phyloP scores from a whole-genome alignment of 2,797 vertebrate genomes.

The Pteropus rufus region DNA sequence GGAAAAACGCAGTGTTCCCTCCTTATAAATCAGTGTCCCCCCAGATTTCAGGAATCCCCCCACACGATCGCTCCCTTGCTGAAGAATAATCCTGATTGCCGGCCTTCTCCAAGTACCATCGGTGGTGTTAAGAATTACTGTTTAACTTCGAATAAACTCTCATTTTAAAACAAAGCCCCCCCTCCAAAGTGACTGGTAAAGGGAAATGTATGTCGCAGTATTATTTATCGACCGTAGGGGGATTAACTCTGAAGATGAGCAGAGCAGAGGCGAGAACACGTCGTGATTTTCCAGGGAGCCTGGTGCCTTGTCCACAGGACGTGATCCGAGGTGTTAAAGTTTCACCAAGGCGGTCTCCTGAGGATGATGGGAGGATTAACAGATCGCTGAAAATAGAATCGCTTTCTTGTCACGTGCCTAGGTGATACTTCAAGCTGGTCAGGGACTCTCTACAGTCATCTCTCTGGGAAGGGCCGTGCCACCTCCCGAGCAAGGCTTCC shows the following conservation, averaged over 20 bases:
- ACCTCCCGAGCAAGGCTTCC: not conserved
- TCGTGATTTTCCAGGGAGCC: not conserved
- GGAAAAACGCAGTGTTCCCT: not conserved
- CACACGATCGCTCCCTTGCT: not conserved
- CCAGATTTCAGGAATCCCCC: not conserved
- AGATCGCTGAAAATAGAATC: not conserved
- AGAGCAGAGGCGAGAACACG: fast-evolving
- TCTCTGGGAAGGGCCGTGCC: not conserved
- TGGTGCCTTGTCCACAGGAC: not conserved
- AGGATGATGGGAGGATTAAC: not conserved
- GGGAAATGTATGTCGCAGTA: not conserved
- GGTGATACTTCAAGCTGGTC: not conserved
- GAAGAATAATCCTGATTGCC: not conserved
- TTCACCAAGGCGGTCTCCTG: not conserved
- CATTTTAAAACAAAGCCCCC: not conserved
- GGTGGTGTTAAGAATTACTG: not conserved
- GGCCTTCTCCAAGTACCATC: not conserved
- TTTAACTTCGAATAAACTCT: constrained; percentile 12
- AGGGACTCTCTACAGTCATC: not conserved
- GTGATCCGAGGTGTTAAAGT: not conserved
- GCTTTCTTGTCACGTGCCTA: not conserved
- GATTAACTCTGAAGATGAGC: not conserved
- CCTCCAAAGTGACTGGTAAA: not conserved
- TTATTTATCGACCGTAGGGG: not conserved
- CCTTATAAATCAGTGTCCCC: not conserved